phyloP scores from a whole-genome alignment of 2,113 vertebrate species.

The Aptenodytes forsteri region DNA sequence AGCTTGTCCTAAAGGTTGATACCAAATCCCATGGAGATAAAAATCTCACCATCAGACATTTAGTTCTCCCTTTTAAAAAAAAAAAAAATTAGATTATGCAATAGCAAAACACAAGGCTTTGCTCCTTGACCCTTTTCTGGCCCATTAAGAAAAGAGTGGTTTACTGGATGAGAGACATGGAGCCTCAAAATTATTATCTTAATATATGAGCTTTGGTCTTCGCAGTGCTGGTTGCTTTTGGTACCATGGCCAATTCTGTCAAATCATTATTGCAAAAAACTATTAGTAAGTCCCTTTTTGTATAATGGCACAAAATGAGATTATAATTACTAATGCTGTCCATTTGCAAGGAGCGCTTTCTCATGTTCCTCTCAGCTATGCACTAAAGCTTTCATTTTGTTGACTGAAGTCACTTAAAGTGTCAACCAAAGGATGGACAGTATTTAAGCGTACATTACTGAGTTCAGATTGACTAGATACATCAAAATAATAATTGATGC shows the following conservation, averaged over 20 bases:
- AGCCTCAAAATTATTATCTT: neutral
- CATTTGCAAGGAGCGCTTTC: neutral
- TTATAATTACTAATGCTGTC: neutral
- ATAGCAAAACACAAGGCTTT: neutral
- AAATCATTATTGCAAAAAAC: neutral
- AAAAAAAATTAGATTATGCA: neutral
- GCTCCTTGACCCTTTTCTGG: neutral
- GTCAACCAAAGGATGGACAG: neutral
- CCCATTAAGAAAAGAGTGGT: neutral
- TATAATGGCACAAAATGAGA: neutral
- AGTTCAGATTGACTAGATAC: neutral
- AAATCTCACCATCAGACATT: neutral
- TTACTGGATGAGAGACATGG: neutral
- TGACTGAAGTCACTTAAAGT: neutral
- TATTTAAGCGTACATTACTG: neutral
- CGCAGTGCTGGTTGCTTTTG: neutral
- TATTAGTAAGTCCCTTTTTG: neutral
- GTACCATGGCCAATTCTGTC: neutral
- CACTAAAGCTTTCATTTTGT: neutral
- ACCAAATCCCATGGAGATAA: neutral
- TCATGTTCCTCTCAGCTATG: neutral
- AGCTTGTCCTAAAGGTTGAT: neutral
- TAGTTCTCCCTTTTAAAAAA: neutral
- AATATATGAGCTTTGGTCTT: neutral
- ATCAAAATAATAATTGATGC: neutral